Evolutionary conservation across 2,113 vertebrate genomes (phyloP).

Genomic region (Erpornis zantholeuca): DNA sequence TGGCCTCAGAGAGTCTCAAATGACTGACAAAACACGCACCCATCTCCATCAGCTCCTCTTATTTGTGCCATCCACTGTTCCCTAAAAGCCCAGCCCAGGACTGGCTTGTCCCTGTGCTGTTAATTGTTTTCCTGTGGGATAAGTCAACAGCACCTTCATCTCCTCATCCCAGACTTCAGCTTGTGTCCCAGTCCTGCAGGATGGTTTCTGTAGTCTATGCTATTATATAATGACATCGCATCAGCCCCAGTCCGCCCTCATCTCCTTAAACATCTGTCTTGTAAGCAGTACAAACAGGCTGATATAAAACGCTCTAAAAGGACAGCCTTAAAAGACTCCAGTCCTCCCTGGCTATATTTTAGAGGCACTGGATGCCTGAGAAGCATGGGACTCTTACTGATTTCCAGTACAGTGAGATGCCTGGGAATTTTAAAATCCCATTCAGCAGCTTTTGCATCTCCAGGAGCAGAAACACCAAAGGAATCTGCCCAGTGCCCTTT

Average conservation of each 20-base stretch:
- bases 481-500: neutral
- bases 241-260: neutral
- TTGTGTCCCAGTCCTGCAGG: neutral
- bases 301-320: neutral
- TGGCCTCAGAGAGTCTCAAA: neutral
- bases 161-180: neutral
- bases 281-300: neutral
- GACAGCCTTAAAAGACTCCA: neutral
- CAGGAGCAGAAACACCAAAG: neutral
- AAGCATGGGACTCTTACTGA: neutral
- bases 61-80: neutral
- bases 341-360: neutral
- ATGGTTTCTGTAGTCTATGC: neutral
- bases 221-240: neutral
- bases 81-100: neutral
- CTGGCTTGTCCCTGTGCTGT: neutral
- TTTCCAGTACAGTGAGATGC: neutral
- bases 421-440: neutral
- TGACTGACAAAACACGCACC: rapidly evolving
- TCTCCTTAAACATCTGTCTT: neutral
- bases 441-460: neutral
- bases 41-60: neutral
- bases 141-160: rapidly evolving
- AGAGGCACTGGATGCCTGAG: neutral
- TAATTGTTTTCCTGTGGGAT: neutral